Evolutionary conservation across 1,140 invertebrate species (phyloP), one percentile per base, ranked within the genome.

Genomic region (Trichonephila inaurata): DNA sequence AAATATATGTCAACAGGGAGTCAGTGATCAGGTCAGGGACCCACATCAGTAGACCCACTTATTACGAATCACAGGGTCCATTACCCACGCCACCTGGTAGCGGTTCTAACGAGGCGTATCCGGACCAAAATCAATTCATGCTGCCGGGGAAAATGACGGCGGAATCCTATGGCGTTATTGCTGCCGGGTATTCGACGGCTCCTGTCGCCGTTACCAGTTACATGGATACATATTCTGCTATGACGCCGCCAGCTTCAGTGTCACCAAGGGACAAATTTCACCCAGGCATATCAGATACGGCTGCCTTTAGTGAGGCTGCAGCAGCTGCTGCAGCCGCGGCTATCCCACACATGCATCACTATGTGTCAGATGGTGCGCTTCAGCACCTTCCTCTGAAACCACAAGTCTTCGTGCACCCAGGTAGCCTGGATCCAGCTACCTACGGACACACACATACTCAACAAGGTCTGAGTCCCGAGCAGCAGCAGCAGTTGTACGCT

Each of bases 181-280:
- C 95, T 12, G 94, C 95, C 21, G 91, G 91, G 40, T 94, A 89
- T 19, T 60, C 89, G 0, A 40, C 89, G 5, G 85, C 89, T 0
- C 64, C 64, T 12, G 90, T 86, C 28, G 83, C 82, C 5, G 69
- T 85, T n/a, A 58, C 85, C 21, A 90, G 89, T 62, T 94, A 94
- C 66, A 94, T 94, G 89, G 96, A 96, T 28, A 95, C 96, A 60
- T 96, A 96, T 91, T 98, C 98, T 51, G 98, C 98, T 21, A 99
- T 99, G 98, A 99, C 98, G 1, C 98, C 98, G 81, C 98, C 98
- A 18, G 98, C 98, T 0, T 99, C 98, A 3, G 98, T 99, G 0
- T 99, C 98, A 14, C 98, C 98, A 0, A 96, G 98, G 82, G 98
- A 99, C 95, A 98, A 98, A 95, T 97, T 97, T 66, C 82, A 92